A percentile compares a stretch with the other conserved stretches of the same genome.
These are phyloP conservation scores for Arctia plantaginis DNA, from an alignment of 2,888 invertebrate genomes.

Conservation along the genomic window DNA sequence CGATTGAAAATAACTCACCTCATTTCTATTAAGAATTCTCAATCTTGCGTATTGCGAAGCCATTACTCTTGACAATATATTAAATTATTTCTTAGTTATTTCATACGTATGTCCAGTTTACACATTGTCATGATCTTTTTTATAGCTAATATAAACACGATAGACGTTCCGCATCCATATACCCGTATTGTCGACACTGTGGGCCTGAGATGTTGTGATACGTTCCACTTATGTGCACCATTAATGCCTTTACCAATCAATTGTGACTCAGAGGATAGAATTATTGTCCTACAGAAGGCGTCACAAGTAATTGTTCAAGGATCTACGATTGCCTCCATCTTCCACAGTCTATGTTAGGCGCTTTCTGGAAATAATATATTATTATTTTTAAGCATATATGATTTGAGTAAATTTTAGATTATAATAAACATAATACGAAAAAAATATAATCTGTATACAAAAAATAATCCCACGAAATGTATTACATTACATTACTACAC, in stretches of 20 bases:
- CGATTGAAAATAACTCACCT: conserved; percentile 35
- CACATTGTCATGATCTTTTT: conserved; percentile 29
- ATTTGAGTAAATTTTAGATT: too few relatives aligned
- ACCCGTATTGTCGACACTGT: conserved; percentile 32
- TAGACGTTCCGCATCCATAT: conserved; percentile 32
- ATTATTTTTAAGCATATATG: not conserved
- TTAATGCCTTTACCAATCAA: conserved; percentile 53
- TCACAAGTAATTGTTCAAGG: conserved; percentile 52
- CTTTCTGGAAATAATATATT: conserved; percentile 14
- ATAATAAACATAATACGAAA: too few relatives aligned
- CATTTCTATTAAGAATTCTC: conserved; percentile 15
- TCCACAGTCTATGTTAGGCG: conserved; percentile 31
- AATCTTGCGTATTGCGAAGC: conserved; percentile 23
- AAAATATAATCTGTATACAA: too few relatives aligned
- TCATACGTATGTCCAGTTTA: conserved; percentile 17
- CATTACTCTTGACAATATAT: conserved; percentile 36
- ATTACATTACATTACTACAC: too few relatives aligned
- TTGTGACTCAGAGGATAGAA: conserved; percentile 49
- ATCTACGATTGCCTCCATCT: conserved; percentile 31
- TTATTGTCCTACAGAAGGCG: conserved; percentile 49
- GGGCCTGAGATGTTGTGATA: conserved; percentile 58
- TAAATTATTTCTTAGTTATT: conserved; percentile 31
- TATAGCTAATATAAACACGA: conserved; percentile 17
- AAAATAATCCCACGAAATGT: too few relatives aligned
- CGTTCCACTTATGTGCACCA: conserved; percentile 44